A percentile compares a stretch with the other conserved stretches of the same genome.
Evolutionary conservation across 53 echinoderm and acorn worm genomes (phyloP).

Genomic region (Holothuria leucospilota): DNA sequence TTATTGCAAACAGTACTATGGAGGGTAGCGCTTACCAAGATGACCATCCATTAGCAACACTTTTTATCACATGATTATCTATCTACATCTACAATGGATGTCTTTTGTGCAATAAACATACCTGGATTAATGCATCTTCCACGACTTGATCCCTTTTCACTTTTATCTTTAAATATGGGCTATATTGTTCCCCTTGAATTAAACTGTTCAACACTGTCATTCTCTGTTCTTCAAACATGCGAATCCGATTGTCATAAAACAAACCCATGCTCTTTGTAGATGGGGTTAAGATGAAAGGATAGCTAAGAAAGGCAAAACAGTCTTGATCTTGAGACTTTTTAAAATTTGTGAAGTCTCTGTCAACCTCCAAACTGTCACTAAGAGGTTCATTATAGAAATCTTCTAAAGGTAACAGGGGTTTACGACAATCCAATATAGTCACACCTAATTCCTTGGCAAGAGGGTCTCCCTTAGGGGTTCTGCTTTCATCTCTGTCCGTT

Average conservation of each 20-base stretch:
- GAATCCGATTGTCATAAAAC: constrained; percentile 91
- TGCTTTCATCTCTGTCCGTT: constrained; percentile 72
- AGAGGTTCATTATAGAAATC: constrained; percentile 98
- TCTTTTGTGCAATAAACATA: constrained; percentile 47
- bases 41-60: too few species aligned
- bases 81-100: too few species aligned
- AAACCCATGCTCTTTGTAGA: constrained; percentile 94
- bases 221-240: constrained; percentile 93
- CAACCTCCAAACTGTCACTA: constrained; percentile 89
- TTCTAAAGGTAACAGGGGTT: constrained; percentile 84
- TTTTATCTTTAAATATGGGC: constrained; percentile 92
- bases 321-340: constrained; percentile 77
- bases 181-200: constrained; percentile 92
- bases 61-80: too few species aligned
- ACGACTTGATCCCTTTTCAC: constrained; percentile 87
- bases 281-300: constrained; percentile 85
- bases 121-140: constrained; percentile 92
- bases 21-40: too few species aligned
- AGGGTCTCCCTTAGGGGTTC: constrained; percentile 77
- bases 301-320: constrained; percentile 91
- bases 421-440: constrained; percentile 70
- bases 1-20: too few species aligned
- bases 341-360: constrained; percentile 89
- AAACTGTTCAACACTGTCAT: constrained; percentile 90
- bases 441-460: constrained; percentile 77